Base-by-base conservation (phyloP, 1,140 invertebrate species). In the Oncopeltus fasciatus region DNA sequence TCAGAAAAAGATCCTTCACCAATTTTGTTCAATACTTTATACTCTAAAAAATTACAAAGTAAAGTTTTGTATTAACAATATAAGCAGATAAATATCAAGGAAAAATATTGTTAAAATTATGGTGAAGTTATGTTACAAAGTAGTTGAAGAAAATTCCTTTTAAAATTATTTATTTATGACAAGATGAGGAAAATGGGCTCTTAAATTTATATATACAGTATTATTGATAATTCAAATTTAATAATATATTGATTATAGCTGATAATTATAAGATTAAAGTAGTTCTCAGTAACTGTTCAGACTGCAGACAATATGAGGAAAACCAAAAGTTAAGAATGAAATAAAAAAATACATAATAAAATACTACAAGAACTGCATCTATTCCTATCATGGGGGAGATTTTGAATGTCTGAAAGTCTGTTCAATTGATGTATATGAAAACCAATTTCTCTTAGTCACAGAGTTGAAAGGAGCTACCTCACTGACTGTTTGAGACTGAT, bases 1-100 rank as follows among this genome's bases (percentile, higher is more conserved):
- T 84, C 82, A 0, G 83, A 83, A 73, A 85, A 86, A 12, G 82
- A 82, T 5, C 83, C 83, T 73, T 80, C 78, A 0, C 80, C 79
- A 62, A 80, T 78, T 77, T 83, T 83, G 29, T 78, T 72, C 58
- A 83, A 65, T 63, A 83, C 74, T 71, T 78, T 77, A 69, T 83
- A 85, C 66, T 79, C 80, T 82, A 60, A 56, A 70, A 67, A 65
- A 31, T 68, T 61, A 65, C 33, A 38, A 43, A 60, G 16, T 18
- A 57, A 38, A 38, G 31, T 5, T 8, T 38, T 38, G 31, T 38
- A 2, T 49, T 53, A 53, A 2, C 2, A 8, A 27, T 24, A 4
- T 24, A 9, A 24, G 21, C 9, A 4, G 16, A 24, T 53, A 24
- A 24, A 2, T 24, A 18, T 53, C 1, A 21, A 2, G 2, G 26